Percentiles rank a stretch among this genome's conserved stretches.
Evolutionary conservation across 2,113 vertebrate genomes (phyloP).

Genomic region (Pelecanus crispus): DNA sequence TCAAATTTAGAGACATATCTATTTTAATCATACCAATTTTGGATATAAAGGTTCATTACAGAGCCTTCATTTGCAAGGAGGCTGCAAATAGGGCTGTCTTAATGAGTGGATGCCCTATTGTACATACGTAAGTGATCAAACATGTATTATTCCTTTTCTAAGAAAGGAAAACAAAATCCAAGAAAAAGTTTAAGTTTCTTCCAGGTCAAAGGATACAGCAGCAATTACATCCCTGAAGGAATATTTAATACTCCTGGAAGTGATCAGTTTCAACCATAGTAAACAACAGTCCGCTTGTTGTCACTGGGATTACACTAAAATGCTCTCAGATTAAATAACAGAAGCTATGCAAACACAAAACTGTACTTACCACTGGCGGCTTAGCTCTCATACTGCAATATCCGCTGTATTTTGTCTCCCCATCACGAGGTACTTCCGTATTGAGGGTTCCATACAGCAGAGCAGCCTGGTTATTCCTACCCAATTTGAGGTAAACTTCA

Average conservation of each 20-base stretch:
- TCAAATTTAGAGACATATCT: not conserved
- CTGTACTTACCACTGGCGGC: constrained; percentile 76
- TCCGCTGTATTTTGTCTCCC: constrained; percentile 88
- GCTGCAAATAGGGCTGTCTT: not conserved
- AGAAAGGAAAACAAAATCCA: not conserved
- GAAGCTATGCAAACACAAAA: not conserved
- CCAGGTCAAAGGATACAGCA: not conserved
- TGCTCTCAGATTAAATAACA: not conserved
- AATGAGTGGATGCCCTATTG: not conserved
- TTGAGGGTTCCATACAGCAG: constrained; percentile 84
- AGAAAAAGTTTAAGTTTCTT: not conserved
- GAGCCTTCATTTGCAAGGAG: not conserved
- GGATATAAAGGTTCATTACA: not conserved
- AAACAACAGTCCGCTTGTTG: not conserved
- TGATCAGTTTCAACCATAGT: not conserved
- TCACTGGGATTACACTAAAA: not conserved
- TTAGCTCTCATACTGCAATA: constrained; percentile 86
- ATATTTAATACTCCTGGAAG: not conserved
- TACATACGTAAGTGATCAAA: not conserved
- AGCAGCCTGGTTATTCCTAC: constrained; percentile 82
- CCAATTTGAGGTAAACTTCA: constrained; percentile 78
- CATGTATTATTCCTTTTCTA: not conserved
- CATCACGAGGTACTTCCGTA: constrained; percentile 79
- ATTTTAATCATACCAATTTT: not conserved
- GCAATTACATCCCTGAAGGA: not conserved